Conservation (phyloP, 2,797 vertebrate species). For the Siniperca obscura region DNA sequence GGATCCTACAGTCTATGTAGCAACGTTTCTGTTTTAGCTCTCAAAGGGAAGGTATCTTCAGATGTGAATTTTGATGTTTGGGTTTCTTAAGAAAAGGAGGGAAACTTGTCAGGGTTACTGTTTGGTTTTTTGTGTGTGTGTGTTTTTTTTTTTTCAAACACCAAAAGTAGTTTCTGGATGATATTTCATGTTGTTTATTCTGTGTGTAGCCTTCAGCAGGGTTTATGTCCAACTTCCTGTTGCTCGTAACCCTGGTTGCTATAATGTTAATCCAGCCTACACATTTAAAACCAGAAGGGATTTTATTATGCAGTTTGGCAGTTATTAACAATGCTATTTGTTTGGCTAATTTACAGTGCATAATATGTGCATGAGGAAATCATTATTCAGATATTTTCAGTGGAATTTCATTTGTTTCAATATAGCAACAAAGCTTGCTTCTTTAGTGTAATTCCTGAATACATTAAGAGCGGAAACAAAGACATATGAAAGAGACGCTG, state of each 20-base stretch:
- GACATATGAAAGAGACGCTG: background rate
- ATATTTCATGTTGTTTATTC: conserved; percentile 61
- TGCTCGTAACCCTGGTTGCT: conserved; percentile 44
- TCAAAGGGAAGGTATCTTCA: conserved; percentile 27
- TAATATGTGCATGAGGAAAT: conserved; percentile 16
- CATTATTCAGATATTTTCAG: conserved; percentile 18
- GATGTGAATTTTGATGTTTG: conserved; percentile 51
- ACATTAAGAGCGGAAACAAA: conserved; percentile 10
- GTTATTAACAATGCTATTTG: conserved; percentile 41
- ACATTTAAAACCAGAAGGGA: conserved; percentile 31
- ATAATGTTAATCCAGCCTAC: conserved; percentile 29
- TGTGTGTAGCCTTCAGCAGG: conserved; percentile 55
- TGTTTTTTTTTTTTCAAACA: conserved; percentile 17
- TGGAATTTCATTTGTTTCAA: conserved; percentile 11
- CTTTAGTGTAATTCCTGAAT: conserved; percentile 5
- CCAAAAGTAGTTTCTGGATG: conserved; percentile 48
- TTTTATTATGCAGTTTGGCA: conserved; percentile 7
- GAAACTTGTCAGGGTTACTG: conserved; percentile 50
- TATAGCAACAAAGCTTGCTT: conserved; percentile 8
- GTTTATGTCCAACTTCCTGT: conserved; percentile 53
- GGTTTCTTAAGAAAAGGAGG: conserved; percentile 41
- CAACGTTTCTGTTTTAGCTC: conserved; percentile 10
- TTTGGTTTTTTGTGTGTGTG: conserved; percentile 9
- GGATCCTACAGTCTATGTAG: conserved; percentile 16
- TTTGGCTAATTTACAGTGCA: conserved; percentile 19